Percentiles rank a stretch among this genome's conserved stretches.
These are phyloP conservation scores for Galeopsomyia nigrocyanea DNA, from an alignment of 2,888 invertebrate species.

Conservation along the genomic window DNA sequence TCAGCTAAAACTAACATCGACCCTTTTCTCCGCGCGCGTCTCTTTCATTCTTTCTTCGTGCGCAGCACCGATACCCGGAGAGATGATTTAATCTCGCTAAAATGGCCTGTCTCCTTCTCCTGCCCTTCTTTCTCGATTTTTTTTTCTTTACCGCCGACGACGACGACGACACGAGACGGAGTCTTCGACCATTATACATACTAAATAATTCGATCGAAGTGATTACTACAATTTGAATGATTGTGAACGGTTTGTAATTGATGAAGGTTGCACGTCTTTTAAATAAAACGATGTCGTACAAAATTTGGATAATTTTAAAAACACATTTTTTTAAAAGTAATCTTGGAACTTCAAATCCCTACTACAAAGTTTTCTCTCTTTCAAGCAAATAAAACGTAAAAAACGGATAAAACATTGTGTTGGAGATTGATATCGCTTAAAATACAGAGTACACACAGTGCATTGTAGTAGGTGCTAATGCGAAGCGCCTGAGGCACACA, in stretches of 20 bases:
- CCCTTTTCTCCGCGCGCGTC: slow-evolving; percentile 46
- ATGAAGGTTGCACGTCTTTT: too few relatives aligned
- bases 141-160: slow-evolving; percentile 14
- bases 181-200: neutral
- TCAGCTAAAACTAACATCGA: slow-evolving; percentile 69
- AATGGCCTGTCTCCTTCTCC: slow-evolving; percentile 59
- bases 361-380: too few relatives aligned
- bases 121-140: slow-evolving; percentile 42
- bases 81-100: slow-evolving; percentile 68
- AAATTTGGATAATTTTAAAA: too few relatives aligned
- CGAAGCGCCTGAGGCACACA: slow-evolving; percentile 23
- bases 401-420: too few relatives aligned
- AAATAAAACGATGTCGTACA: too few relatives aligned
- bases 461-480: slow-evolving; percentile 53
- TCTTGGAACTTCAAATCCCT: too few relatives aligned
- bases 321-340: too few relatives aligned
- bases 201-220: slow-evolving; percentile 34
- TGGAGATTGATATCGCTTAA: slow-evolving; percentile 11
- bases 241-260: neutral
- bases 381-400: too few relatives aligned
- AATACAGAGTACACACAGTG: neutral
- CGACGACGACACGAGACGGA: neutral
- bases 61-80: slow-evolving; percentile 57
- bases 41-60: slow-evolving; percentile 43
- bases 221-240: slow-evolving; percentile 15